Base-by-base conservation (phyloP, 2,113 vertebrate species). In the Clarias macrocephalus region DNA sequence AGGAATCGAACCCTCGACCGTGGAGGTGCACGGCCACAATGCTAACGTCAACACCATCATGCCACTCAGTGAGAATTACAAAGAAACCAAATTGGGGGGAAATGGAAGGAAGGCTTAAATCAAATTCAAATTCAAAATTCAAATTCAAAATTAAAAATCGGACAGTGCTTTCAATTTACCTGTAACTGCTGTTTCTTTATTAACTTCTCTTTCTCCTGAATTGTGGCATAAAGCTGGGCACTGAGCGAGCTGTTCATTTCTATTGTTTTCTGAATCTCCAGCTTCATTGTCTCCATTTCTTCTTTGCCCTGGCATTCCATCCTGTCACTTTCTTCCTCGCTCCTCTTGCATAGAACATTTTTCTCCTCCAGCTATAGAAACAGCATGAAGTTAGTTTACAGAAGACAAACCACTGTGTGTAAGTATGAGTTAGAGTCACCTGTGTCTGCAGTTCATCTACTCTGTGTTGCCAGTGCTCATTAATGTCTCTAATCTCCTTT, bases 271-370 rank as follows among this genome's bases (percentile, higher is more conserved):
- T 96, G 95, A 86, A 97, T 95, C 91, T 97, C 94, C 52, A 92
- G 95, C 92, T 94, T 94, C 92, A 97, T 94, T 85, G 90, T 94
- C 88, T 97, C 95, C 91, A 95, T 95, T 91, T 98, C 96, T 2
- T 92, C 93, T 86, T 93, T 94, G 3, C 93, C 92, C 21, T 95
- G 94, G 62, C 94, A 91, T 63, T 92, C 93, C 13, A 96, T 95
- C 88, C 93, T 93, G 7, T 90, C 84, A 16, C 87, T 86, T 88
- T 92, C 92, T 82, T 94, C 84, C 21, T 92, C 90, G 5, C 92
- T 93, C 70, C 83, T 85, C 91, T 87, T 82, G 12, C 86, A 88
- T 9, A 89, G 91, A 10, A 88, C 91, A 13, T 93, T 95, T 87
- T 95, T 95, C 85, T 93, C 92, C 83, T 94, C 94, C 37, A 86